phyloP scores from a whole-genome alignment of 2,113 vertebrate species.

The Empidonax traillii region DNA sequence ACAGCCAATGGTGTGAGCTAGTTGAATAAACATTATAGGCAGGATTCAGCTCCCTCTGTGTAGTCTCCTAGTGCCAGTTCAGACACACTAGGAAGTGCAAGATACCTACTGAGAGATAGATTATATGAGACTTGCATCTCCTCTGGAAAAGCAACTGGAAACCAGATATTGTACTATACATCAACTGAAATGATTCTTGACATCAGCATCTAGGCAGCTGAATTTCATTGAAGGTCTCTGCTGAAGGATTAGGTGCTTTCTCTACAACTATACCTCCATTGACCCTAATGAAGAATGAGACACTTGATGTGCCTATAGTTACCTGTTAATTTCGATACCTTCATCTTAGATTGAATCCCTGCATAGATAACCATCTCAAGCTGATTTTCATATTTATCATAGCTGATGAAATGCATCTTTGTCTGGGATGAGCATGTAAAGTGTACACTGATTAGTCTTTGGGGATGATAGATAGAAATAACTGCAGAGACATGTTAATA shows the following conservation, averaged over 20 bases:
- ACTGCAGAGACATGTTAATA: neutral
- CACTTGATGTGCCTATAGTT: neutral
- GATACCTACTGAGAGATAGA: neutral
- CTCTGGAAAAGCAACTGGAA: neutral
- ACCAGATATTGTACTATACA: neutral
- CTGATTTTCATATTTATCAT: neutral
- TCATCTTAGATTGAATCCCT: neutral
- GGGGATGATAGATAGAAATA: neutral
- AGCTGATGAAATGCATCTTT: neutral
- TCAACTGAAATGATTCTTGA: neutral
- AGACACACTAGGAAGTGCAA: neutral
- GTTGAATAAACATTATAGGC: neutral
- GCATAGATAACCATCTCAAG: neutral
- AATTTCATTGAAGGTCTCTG: neutral
- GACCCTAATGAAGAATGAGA: neutral
- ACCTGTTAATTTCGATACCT: neutral
- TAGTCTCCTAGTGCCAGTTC: neutral
- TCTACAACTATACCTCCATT: neutral
- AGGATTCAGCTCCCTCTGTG: neutral
- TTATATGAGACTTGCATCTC: neutral
- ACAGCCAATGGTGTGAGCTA: neutral
- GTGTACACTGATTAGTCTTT: neutral
- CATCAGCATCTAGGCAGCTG: neutral
- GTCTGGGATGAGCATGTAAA: neutral
- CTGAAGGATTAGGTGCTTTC: neutral